Evolutionary conservation across 30 jellyfish, hydroid and myxozoan genomes (phyloP).

Genomic region (Cassiopea xamachana): DNA sequence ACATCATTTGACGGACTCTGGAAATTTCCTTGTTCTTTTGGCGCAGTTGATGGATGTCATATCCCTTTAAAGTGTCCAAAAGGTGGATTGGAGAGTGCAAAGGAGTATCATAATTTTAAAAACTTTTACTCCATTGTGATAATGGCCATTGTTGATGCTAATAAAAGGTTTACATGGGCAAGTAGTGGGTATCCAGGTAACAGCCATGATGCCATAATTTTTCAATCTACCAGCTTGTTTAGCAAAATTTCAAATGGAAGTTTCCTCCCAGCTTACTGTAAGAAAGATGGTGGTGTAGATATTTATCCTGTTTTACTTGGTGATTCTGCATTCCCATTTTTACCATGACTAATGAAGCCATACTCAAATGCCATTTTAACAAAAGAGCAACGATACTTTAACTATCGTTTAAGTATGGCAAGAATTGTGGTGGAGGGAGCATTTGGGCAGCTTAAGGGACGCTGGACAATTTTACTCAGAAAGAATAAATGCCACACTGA

Average conservation of each 20-base stretch:
- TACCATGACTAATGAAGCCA: conserved; percentile 66
- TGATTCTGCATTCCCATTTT: conserved; percentile 59
- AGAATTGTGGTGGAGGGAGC: conserved; percentile 70
- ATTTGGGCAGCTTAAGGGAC: conserved; percentile 77
- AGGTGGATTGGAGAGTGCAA: conserved; percentile 64
- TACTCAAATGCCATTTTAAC: conserved; percentile 52
- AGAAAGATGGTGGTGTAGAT: background rate
- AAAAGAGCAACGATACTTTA: conserved; percentile 45
- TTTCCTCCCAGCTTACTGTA: conserved; percentile 23
- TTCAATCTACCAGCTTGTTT: conserved; percentile 53
- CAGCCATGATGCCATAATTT: conserved; percentile 65
- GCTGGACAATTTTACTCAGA: conserved; percentile 48
- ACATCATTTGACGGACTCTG: conserved; percentile 40
- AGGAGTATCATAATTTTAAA: conserved; percentile 63
- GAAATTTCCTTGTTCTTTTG: conserved; percentile 59
- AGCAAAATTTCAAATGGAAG: conserved; percentile 23
- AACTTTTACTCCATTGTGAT: conserved; percentile 55
- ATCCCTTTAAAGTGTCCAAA: conserved; percentile 54
- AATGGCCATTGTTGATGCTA: conserved; percentile 71
- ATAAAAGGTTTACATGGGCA: conserved; percentile 60
- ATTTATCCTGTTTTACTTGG: conserved; percentile 52
- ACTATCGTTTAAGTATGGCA: conserved; percentile 58
- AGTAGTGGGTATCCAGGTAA: conserved; percentile 76
- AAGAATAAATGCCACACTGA: conserved; percentile 30
- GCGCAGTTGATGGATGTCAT: conserved; percentile 71